These are phyloP conservation scores for Esox lucius DNA, from an alignment of 2,797 vertebrate species.

Conservation along the genomic window DNA sequence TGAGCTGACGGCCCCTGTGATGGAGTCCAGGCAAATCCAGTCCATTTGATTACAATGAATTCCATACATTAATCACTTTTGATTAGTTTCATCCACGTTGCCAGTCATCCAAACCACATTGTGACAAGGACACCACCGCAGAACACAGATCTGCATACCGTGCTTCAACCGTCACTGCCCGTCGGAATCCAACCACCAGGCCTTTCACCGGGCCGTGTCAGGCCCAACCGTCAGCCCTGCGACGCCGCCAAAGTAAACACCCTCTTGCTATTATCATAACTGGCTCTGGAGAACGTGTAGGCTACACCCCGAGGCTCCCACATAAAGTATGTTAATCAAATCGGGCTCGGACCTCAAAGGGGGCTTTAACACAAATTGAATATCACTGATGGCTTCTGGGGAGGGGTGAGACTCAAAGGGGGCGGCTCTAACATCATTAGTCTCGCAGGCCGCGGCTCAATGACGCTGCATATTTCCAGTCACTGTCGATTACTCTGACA, in stretches of 20 bases:
- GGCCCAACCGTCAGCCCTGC: conserved; percentile 59
- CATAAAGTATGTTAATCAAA: conserved; percentile 78
- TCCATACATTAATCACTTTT: conserved; percentile 72
- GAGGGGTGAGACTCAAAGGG: conserved; percentile 65
- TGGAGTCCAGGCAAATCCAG: conserved; percentile 71
- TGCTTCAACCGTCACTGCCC: conserved; percentile 48
- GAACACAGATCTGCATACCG: conserved; percentile 54
- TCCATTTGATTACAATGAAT: conserved; percentile 63
- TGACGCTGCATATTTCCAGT: conserved; percentile 82
- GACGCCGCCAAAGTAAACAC: conserved; percentile 62
- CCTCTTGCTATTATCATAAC: conserved; percentile 75
- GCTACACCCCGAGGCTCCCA: conserved; percentile 57
- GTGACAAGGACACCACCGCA: conserved; percentile 40
- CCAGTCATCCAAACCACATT: conserved; percentile 47
- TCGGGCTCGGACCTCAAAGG: conserved; percentile 69
- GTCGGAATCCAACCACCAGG: conserved; percentile 40
- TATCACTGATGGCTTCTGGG: conserved; percentile 74
- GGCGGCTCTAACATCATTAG: conserved; percentile 79
- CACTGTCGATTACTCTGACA: conserved; percentile 80
- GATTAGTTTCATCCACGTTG: conserved; percentile 70
- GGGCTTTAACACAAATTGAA: conserved; percentile 76
- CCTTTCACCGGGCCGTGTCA: conserved; percentile 50
- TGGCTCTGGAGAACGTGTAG: conserved; percentile 26
- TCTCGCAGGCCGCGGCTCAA: conserved; percentile 77
- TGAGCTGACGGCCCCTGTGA: conserved; percentile 63